Base-by-base conservation (phyloP, 2,888 invertebrate genomes). In the Mechanitis messenoides region DNA sequence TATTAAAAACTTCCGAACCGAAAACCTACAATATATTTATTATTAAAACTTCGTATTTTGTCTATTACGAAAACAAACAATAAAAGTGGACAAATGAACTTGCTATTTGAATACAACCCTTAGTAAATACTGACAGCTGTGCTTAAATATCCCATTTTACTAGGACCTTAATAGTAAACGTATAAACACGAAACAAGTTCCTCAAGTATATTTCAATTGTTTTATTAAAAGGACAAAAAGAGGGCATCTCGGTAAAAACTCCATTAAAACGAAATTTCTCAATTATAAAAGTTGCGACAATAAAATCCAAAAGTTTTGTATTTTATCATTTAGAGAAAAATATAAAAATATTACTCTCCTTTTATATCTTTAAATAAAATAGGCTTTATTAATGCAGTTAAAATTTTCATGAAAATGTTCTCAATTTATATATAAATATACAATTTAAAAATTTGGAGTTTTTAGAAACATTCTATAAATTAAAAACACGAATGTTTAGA, bases 181-280 rank as follows among this genome's bases (percentile, higher is more conserved):
- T 58, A 55, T 55, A 50, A 63, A 20, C 20, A 20, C 20, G 20
- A 20, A 20, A 20, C 20, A 20, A 55, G 56, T 58, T 58, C 56
- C 38, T 46, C 20, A 20, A 20, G 20, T 20, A 20, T 64, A 66
- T 64, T 66, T 64, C 66, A 64, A 66, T 66, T 66, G 60, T 62
- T 66, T 64, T 60, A 64, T 62, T 62, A 60, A 66, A 64, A 58
- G 58, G 58, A 66, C 66, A 66, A 64, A 62, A 68, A 68, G 60
- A 65, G 62, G 62, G 61, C 62, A 63, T 64, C 60, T 62, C 64
- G 62, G 65, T 64, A 62, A 65, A 68, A 71, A 71, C 64, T 66
- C 64, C 67, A 66, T 68, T 64, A 68, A 70, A 69, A 61, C 61
- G 64, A 70, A 63, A 60, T 65, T 69, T 63, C 57, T 64, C 64